Conservation (phyloP, 2,797 vertebrate species). For the Acipenser oxyrinchus region DNA sequence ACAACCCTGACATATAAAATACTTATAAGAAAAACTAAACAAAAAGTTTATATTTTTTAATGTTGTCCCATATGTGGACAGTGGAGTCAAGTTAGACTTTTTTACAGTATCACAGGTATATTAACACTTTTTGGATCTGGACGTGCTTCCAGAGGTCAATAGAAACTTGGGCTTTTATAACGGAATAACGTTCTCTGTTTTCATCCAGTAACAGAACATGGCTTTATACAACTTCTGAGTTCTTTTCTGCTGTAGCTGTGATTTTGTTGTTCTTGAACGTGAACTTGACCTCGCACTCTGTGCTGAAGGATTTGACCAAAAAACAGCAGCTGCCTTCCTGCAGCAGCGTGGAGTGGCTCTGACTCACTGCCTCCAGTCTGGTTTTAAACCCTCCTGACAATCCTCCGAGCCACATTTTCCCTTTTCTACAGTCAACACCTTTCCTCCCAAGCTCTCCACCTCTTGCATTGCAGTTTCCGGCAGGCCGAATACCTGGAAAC, state of each 20-base stretch:
- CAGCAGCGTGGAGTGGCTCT: slow-evolving; percentile 15
- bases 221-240: slow-evolving; percentile 30
- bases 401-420: slow-evolving; percentile 32
- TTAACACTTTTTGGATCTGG: too few relatives aligned
- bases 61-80: too few relatives aligned
- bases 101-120: too few relatives aligned
- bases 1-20: too few relatives aligned
- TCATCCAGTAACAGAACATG: too few relatives aligned
- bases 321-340: slow-evolving; percentile 36
- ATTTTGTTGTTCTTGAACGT: slow-evolving; percentile 28
- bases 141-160: too few relatives aligned
- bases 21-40: too few relatives aligned
- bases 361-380: slow-evolving; percentile 16
- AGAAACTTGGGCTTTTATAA: too few relatives aligned
- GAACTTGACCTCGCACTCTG: slow-evolving; percentile 34
- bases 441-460: slow-evolving; percentile 9
- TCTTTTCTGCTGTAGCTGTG: slow-evolving; percentile 22
- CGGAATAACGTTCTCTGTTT: too few relatives aligned
- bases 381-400: slow-evolving; percentile 8
- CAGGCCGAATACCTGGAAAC: slow-evolving; percentile 18
- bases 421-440: slow-evolving; percentile 23
- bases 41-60: too few relatives aligned
- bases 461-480: slow-evolving; percentile 10
- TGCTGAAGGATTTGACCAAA: slow-evolving; percentile 20
- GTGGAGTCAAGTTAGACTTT: too few relatives aligned